Conservation (phyloP, 2,113 vertebrate species). For the Salvelinus namaycush region DNA sequence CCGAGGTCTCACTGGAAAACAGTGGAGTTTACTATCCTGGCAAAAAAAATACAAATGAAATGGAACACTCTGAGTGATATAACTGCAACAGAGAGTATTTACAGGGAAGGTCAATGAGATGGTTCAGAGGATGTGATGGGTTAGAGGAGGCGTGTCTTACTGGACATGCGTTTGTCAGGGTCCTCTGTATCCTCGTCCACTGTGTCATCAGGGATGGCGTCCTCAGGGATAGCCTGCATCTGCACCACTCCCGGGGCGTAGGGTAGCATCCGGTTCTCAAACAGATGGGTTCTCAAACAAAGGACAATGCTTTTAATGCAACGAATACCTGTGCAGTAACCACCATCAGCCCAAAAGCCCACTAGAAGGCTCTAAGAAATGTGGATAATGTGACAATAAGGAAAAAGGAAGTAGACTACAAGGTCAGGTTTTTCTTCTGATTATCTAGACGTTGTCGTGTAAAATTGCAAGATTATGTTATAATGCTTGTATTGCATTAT, state of each 20-base stretch:
- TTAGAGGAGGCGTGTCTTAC: constrained; percentile 65
- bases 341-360: neutral
- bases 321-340: neutral
- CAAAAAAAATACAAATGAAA: too few relatives aligned
- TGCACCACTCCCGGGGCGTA: constrained; percentile 88
- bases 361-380: neutral
- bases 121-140: too few relatives aligned
- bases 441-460: too few relatives aligned
- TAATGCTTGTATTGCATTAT: too few relatives aligned
- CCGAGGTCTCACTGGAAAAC: too few relatives aligned
- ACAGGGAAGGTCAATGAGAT: too few relatives aligned
- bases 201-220: constrained; percentile 85
- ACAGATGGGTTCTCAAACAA: constrained; percentile 64
- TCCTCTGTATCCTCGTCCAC: constrained; percentile 91
- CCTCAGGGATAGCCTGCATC: constrained; percentile 92
- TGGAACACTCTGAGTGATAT: too few relatives aligned
- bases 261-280: constrained; percentile 94
- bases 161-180: constrained; percentile 91
- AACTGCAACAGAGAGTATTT: too few relatives aligned
- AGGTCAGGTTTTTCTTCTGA: too few relatives aligned
- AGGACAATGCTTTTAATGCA: neutral
- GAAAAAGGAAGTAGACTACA: neutral
- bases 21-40: too few relatives aligned
- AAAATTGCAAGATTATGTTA: too few relatives aligned
- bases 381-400: too few relatives aligned